These are phyloP conservation scores for Tuberolachnus salignus DNA, from an alignment of 2,888 invertebrate genomes.

Conservation along the genomic window DNA sequence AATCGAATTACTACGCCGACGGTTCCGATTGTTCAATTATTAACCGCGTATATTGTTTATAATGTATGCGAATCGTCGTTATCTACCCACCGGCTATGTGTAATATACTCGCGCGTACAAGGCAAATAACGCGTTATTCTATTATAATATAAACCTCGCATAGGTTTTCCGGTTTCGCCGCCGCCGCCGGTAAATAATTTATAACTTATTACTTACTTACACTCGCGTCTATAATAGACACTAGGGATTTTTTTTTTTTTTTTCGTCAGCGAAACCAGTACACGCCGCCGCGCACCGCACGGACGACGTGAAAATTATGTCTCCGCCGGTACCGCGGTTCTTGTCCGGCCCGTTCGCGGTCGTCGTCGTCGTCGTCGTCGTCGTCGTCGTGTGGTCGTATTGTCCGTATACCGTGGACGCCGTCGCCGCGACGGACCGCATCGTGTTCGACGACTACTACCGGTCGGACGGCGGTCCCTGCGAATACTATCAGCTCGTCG, in stretches of 20 bases:
- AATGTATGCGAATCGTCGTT: background rate
- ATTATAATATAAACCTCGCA: background rate
- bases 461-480: slow-evolving; percentile 24
- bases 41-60: background rate
- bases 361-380: background rate
- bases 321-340: background rate
- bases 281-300: background rate
- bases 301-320: background rate
- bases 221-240: too few species aligned
- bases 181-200: too few species aligned
- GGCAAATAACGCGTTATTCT: background rate
- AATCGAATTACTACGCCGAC: slow-evolving; percentile 13
- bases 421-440: too few species aligned
- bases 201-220: too few species aligned
- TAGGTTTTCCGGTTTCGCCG: too few species aligned
- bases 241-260: too few species aligned
- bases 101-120: background rate
- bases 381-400: background rate
- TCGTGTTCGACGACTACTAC: slow-evolving; percentile 13
- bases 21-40: background rate
- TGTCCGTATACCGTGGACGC: background rate
- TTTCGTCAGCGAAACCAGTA: too few species aligned
- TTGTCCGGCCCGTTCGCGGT: too few species aligned
- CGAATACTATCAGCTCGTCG: slow-evolving; percentile 38
- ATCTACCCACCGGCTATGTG: background rate